Base-by-base conservation (phyloP, 2,888 invertebrate species). In the Nasonovia ribisnigri region DNA sequence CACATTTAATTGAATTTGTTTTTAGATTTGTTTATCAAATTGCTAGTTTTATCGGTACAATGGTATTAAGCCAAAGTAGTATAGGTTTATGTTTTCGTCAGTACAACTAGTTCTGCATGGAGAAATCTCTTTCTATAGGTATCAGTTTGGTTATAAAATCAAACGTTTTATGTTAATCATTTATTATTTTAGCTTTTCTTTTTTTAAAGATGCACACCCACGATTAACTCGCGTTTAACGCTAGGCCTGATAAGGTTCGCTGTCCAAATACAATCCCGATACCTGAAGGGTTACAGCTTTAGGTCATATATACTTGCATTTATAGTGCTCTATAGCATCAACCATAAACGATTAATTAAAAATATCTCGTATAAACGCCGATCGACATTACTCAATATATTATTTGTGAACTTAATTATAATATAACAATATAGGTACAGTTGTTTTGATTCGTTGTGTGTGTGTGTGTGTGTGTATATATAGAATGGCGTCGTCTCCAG, bases 401-500 rank as follows among this genome's bases (percentile, higher is more conserved):
- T 36, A 77, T 77, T 77, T 36, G 20, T 36, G 36, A 11, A 77
- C 77, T 13, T 86, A 20, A 24, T n/a, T 46, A 11, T 11, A 11
- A 43, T 43, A n/a, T n/a, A 84, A 43, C 26, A 13, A n/a, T 36
- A 6, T 77, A 20, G 1, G 2, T 6, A 5, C 67, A 36, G 36
- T 77, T 1, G 77, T 24, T 77, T 77, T 36, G 3, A 77, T 86
- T 20, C 16, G 48, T 87, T 16, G 10, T 5, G 29, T 1, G 26
- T 77, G 36, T 36, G 6, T 67, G n/a, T 77, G 8, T 77, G 36
- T 36, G 6, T 67, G n/a, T 77, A 3, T 43, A 43, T 77, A 46
- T 5, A 92, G 94, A 86, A 90, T 90, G 90, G 57, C 91, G 8
- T 92, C 93, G 54, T 90, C 91, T 46, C 93, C 91, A 24, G 91